A percentile compares a stretch with the other conserved stretches of the same genome.
Evolutionary conservation across 92 coral and sea anemone species (phyloP).

Genomic region (Actinernus sp.): DNA sequence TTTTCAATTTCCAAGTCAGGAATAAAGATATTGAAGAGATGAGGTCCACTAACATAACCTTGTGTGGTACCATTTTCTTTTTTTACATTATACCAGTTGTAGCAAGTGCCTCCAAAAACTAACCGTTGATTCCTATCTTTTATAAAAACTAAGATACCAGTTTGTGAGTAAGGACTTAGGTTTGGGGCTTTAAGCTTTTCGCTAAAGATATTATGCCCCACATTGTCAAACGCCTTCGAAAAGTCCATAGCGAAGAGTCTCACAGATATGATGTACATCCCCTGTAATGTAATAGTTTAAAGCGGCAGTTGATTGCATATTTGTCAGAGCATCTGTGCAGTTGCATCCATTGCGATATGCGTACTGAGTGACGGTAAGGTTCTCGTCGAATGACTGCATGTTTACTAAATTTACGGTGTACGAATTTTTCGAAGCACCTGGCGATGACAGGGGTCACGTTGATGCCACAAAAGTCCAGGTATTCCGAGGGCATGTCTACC

Average conservation of each 20-base stretch:
- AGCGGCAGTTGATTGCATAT: conserved; percentile 9
- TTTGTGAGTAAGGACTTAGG: neutral
- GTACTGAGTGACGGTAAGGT: neutral
- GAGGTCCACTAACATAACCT: conserved; percentile 7
- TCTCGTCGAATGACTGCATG: neutral
- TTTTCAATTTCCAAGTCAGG: neutral
- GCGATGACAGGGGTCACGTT: conserved; percentile 18
- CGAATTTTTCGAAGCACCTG: conserved; percentile 1
- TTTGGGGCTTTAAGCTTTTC: conserved; percentile 7
- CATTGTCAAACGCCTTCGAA: conserved; percentile 14
- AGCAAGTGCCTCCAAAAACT: too few relatives aligned
- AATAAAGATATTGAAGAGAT: neutral
- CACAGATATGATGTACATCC: too few relatives aligned
- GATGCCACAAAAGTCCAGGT: conserved; percentile 47
- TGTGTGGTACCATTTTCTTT: too few relatives aligned
- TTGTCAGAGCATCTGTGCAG: conserved; percentile 2
- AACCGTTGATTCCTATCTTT: too few relatives aligned
- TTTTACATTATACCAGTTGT: conserved; percentile 16
- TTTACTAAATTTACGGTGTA: neutral
- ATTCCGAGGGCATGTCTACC: conserved; percentile 32
- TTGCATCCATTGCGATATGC: conserved; percentile 4
- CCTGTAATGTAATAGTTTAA: too few relatives aligned
- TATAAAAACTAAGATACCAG: too few relatives aligned
- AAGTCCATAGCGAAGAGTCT: conserved; percentile 10
- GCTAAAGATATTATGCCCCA: too few relatives aligned